Conservation (phyloP, 2,797 vertebrate genomes). For the Bovichtus diacanthus region DNA sequence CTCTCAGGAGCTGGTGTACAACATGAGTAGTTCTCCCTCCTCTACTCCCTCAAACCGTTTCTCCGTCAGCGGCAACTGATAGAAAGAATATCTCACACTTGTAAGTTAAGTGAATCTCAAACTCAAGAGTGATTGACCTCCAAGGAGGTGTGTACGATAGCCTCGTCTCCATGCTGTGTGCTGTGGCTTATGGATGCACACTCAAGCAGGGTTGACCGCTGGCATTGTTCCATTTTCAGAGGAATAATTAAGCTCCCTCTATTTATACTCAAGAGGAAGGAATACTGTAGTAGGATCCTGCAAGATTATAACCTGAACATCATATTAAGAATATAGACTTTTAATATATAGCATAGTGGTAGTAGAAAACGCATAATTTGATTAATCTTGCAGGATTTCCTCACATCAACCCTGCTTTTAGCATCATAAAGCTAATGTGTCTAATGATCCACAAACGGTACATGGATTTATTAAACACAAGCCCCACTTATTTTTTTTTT, state of each 20-base stretch:
- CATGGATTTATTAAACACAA: slow-evolving; percentile 78
- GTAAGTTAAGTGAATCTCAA: slow-evolving; percentile 63
- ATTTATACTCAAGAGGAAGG: slow-evolving; percentile 57
- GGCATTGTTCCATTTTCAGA: slow-evolving; percentile 42
- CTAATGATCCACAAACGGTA: slow-evolving; percentile 78
- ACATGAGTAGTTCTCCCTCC: slow-evolving; percentile 52
- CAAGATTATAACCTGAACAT: slow-evolving; percentile 81
- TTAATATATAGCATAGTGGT: slow-evolving; percentile 67
- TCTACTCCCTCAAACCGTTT: slow-evolving; percentile 47
- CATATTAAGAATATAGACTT: slow-evolving; percentile 78
- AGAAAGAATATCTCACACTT: slow-evolving; percentile 65
- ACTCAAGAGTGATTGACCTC: slow-evolving; percentile 72
- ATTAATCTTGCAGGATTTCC: slow-evolving; percentile 76
- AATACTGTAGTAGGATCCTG: slow-evolving; percentile 77
- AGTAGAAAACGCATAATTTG: slow-evolving; percentile 73
- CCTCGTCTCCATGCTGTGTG: slow-evolving; percentile 77
- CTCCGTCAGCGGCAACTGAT: slow-evolving; percentile 72
- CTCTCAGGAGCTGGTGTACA: slow-evolving; percentile 59
- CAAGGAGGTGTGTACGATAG: slow-evolving; percentile 62
- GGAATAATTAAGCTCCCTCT: slow-evolving; percentile 50
- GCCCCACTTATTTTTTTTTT: slow-evolving; percentile 74
- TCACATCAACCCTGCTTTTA: slow-evolving; percentile 87
- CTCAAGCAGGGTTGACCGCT: slow-evolving; percentile 86
- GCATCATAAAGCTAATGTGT: slow-evolving; percentile 87
- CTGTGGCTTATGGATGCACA: slow-evolving; percentile 81